phyloP scores from a whole-genome alignment of 2,888 invertebrate genomes.

The Brenthis daphne region DNA sequence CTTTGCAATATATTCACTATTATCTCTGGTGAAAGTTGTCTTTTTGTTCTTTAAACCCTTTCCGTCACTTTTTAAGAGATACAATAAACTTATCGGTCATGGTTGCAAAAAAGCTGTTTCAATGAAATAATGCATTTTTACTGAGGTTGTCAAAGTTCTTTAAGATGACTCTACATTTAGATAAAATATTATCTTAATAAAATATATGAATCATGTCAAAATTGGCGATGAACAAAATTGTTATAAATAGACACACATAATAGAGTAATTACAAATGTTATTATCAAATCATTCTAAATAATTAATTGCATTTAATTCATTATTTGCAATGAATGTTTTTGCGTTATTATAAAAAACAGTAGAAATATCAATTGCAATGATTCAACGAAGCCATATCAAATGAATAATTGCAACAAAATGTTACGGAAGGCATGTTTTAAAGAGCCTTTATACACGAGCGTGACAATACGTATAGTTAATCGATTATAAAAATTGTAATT shows the following conservation, averaged over 20 bases:
- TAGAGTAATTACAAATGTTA: constrained; percentile 31
- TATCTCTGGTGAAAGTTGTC: constrained; percentile 69
- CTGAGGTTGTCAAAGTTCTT: not conserved
- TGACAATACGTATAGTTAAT: constrained; percentile 30
- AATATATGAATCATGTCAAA: not conserved
- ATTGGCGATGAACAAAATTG: not conserved
- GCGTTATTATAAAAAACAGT: constrained; percentile 29
- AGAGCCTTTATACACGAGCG: constrained; percentile 53
- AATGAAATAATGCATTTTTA: constrained; percentile 15
- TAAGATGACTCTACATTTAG: not conserved
- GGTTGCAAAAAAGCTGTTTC: constrained; percentile 23
- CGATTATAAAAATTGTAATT: constrained; percentile 29
- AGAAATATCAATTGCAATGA: constrained; percentile 52
- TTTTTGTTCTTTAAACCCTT: constrained; percentile 67
- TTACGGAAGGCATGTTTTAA: constrained; percentile 54
- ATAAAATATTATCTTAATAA: no score
- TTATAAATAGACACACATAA: constrained; percentile 23
- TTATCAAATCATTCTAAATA: constrained; percentile 25
- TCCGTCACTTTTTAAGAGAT: constrained; percentile 51
- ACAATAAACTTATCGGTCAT: constrained; percentile 41
- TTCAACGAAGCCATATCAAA: constrained; percentile 70
- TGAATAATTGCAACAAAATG: constrained; percentile 73
- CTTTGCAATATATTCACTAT: constrained; percentile 41
- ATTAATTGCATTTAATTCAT: constrained; percentile 29
- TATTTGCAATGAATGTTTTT: constrained; percentile 30